Conservation (phyloP, 2,888 invertebrate species). For the Clepsis dumicolana region DNA sequence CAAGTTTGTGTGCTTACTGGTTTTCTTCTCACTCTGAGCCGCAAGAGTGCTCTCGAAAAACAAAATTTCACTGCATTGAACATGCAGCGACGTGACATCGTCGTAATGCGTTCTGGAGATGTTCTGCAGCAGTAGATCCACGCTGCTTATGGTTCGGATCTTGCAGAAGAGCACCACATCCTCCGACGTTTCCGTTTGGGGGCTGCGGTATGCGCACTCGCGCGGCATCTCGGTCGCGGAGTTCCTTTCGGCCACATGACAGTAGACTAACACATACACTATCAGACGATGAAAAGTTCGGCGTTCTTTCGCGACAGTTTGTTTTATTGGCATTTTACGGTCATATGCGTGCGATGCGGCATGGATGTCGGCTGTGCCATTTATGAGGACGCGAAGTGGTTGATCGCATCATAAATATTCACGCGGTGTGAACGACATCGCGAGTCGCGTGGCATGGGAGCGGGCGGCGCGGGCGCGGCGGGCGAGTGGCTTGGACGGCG, state of each 20-base stretch:
- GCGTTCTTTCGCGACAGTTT: conserved; percentile 73
- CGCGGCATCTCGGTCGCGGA: conserved; percentile 85
- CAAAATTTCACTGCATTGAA: conserved; percentile 91
- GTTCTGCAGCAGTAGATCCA: conserved; percentile 89
- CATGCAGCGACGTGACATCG: conserved; percentile 88
- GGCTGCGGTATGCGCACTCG: conserved; percentile 90
- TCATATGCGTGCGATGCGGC: conserved; percentile 69
- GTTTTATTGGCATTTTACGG: conserved; percentile 83
- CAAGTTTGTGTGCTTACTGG: conserved; percentile 85
- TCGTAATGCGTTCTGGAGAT: conserved; percentile 88
- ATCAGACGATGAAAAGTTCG: conserved; percentile 82
- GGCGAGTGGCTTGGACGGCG: conserved; percentile 72
- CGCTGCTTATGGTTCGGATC: conserved; percentile 90
- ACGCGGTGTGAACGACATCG: conserved; percentile 76
- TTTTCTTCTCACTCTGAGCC: conserved; percentile 73
- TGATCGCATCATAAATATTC: conserved; percentile 83
- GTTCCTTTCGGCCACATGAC: conserved; percentile 75
- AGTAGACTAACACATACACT: conserved; percentile 83
- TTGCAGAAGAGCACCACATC: conserved; percentile 88
- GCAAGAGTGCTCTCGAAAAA: conserved; percentile 90
- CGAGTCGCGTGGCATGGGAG: conserved; percentile 77
- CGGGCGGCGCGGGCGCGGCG: conserved; percentile 56
- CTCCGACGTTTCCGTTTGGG: conserved; percentile 84
- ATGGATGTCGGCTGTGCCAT: conserved; percentile 78
- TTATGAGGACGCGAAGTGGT: conserved; percentile 74